A percentile compares a stretch with the other conserved stretches of the same genome.
Conservation (phyloP, 2,888 invertebrate species). For the Aricia artaxerxes region DNA sequence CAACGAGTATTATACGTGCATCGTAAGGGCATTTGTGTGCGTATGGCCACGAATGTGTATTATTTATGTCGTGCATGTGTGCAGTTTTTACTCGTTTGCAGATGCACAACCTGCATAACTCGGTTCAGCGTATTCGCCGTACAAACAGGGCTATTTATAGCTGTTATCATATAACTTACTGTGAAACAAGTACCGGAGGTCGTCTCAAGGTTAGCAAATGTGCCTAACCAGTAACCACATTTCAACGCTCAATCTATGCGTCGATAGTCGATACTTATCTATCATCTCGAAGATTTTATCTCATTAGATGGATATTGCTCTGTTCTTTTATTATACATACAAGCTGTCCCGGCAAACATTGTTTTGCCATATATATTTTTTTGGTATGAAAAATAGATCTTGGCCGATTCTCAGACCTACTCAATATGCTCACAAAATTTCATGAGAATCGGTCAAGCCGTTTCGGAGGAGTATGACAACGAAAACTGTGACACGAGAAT, state of each 20-base stretch:
- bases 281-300: neutral
- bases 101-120: slow-evolving; percentile 23
- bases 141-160: slow-evolving; percentile 14
- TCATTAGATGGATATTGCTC: neutral
- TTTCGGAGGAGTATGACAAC: no score
- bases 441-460: no score
- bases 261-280: neutral
- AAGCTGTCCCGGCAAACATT: no score
- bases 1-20: neutral
- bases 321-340: neutral
- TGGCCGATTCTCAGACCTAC: no score
- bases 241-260: neutral
- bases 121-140: slow-evolving; percentile 27
- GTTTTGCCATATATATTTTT: no score
- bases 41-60: neutral
- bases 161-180: slow-evolving; percentile 27
- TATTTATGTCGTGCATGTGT: neutral
- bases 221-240: slow-evolving; percentile 6
- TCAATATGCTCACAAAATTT: no score
- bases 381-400: no score
- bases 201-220: slow-evolving; percentile 21
- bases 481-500: no score
- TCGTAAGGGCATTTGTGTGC: neutral
- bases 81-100: neutral
- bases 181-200: slow-evolving; percentile 23